phyloP scores from a whole-genome alignment of 2,797 vertebrate species.

The Diplodus sargus region DNA sequence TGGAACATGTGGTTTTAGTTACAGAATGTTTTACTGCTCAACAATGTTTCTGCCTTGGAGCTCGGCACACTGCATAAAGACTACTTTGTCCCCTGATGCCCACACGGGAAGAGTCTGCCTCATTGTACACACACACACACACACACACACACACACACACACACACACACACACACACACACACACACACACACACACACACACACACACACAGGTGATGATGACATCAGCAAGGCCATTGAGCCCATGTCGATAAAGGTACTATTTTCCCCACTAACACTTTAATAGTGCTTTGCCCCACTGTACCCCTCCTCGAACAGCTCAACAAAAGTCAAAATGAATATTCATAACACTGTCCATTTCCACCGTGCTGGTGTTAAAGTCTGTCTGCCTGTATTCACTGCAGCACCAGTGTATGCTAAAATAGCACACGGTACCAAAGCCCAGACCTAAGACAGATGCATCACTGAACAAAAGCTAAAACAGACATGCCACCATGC shows the following conservation, averaged over 20 bases:
- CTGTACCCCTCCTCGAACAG: slow-evolving; percentile 32
- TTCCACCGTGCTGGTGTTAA: slow-evolving; percentile 56
- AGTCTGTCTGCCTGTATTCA: slow-evolving; percentile 44
- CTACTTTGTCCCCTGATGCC: slow-evolving; percentile 87
- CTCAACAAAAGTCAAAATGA: slow-evolving; percentile 51
- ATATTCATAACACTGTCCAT: slow-evolving; percentile 47
- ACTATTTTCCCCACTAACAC: slow-evolving; percentile 41
- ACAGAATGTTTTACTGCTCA: slow-evolving; percentile 87
- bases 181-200: too few relatives aligned
- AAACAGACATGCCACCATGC: slow-evolving; percentile 48
- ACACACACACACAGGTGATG: slow-evolving; percentile 36
- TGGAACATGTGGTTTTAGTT: slow-evolving; percentile 88
- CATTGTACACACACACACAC: slow-evolving; percentile 44
- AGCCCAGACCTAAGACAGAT: slow-evolving; percentile 40
- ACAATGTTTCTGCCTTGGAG: slow-evolving; percentile 88
- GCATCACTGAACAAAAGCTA: slow-evolving; percentile 52
- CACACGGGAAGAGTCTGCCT: slow-evolving; percentile 80
- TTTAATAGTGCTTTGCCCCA: slow-evolving; percentile 41
- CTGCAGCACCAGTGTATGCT: slow-evolving; percentile 12
- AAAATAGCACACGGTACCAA: slow-evolving; percentile 34
- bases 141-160: too few relatives aligned
- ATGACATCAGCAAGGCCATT: slow-evolving; percentile 79
- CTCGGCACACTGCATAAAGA: slow-evolving; percentile 86
- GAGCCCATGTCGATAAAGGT: slow-evolving; percentile 68
- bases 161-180: too few relatives aligned